Conservation (phyloP, 2,888 invertebrate species). For the Oscheius sp. region DNA sequence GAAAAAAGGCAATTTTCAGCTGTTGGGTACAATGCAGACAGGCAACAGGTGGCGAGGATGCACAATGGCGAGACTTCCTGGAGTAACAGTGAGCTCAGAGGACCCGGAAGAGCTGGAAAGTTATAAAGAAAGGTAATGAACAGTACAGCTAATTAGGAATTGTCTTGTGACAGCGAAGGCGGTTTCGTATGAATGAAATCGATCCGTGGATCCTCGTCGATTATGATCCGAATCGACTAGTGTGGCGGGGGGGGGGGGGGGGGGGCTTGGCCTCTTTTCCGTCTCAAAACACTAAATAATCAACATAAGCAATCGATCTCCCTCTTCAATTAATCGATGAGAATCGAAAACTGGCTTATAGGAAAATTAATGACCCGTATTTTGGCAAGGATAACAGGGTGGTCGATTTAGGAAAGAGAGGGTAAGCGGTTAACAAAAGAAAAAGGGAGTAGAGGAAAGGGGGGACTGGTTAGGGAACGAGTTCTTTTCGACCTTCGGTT, state of each 20-base stretch:
- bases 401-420: neutral
- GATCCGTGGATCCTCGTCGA: no score
- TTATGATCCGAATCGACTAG: constrained; percentile 7
- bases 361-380: constrained; percentile 13
- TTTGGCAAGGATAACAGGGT: neutral
- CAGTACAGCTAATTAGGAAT: no score
- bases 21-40: no score
- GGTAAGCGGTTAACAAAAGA: neutral
- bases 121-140: no score
- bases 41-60: no score
- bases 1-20: no score
- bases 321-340: neutral
- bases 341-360: neutral
- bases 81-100: no score
- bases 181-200: no score
- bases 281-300: neutral
- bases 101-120: no score
- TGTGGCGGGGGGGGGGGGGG: neutral
- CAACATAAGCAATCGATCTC: neutral
- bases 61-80: no score
- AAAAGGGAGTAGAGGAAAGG: neutral
- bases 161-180: no score
- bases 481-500: no score
- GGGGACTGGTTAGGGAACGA: neutral
- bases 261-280: neutral